Percentiles rank a stretch among this genome's conserved stretches.
These are phyloP conservation scores for Carabus problematicus DNA, from an alignment of 2,888 invertebrate genomes.

Conservation along the genomic window DNA sequence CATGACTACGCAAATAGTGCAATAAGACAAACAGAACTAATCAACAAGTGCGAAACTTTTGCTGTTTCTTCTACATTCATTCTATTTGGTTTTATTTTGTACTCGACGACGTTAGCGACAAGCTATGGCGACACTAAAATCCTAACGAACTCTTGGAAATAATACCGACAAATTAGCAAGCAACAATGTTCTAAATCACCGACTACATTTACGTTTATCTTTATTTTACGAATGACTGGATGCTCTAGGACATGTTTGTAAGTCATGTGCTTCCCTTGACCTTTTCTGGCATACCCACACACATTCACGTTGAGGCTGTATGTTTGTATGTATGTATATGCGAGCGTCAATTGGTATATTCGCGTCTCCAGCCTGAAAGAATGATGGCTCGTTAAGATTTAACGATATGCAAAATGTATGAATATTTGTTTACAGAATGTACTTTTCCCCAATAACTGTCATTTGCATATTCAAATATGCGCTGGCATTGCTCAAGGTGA, in stretches of 20 bases:
- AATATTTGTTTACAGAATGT: constrained; percentile 42
- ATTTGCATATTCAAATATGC: constrained; percentile 39
- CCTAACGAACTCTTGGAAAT: constrained; percentile 35
- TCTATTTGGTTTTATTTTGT: no score
- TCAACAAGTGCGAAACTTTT: constrained; percentile 42
- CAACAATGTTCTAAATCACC: constrained; percentile 37
- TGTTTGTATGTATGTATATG: not conserved
- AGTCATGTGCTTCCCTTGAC: not conserved
- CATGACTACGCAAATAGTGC: constrained; percentile 38
- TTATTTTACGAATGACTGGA: no score
- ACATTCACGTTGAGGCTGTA: not conserved
- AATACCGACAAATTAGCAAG: constrained; percentile 24
- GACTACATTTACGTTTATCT: not conserved
- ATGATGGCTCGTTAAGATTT: constrained; percentile 35
- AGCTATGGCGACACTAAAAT: constrained; percentile 25
- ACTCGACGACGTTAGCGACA: constrained; percentile 23
- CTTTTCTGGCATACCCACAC: not conserved
- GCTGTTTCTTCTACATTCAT: constrained; percentile 37
- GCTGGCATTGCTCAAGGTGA: constrained; percentile 5
- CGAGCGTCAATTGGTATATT: not conserved
- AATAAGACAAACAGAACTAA: constrained; percentile 40
- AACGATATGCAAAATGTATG: constrained; percentile 41
- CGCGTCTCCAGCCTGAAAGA: constrained; percentile 11
- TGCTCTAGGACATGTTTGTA: no score
- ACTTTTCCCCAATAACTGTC: constrained; percentile 26